Base-by-base conservation (phyloP, 2,888 invertebrate genomes). In the Lysandra bellargus region DNA sequence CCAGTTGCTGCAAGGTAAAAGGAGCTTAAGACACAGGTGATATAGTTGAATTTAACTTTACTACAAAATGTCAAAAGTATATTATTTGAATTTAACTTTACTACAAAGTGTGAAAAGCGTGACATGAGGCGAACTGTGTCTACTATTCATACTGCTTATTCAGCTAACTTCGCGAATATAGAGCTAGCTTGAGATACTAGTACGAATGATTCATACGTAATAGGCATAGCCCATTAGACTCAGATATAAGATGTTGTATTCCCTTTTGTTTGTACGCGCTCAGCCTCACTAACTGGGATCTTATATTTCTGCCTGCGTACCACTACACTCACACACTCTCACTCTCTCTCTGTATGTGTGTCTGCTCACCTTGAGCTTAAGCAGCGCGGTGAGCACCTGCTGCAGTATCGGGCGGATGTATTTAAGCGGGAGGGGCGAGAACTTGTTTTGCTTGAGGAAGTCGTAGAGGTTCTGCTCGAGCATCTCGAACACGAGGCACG, bases 381-480 rank as follows among this genome's bases (percentile, higher is more conserved):
- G 96, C 94, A 98, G 97, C 82, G 97, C 97, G 5, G 97, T 97
- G 84, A 97, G 94, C 85, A 99, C 99, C 96, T 99, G 99, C 95
- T 99, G 99, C 87, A 99, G 96, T 87, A 99, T 99, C 80, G 99
- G 99, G 90, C 99, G 96, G 93, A 99, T 99, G 92, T 98, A 99
- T 92, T 99, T 99, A 84, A 99, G 96, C 80, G 99, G 99, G 88
- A 99, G 95, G 83, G 99, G 99, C 89, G 98, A 98, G 95, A 99
- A 99, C 95, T 99, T 99, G 95, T 99, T 99, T 95, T 99, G 99
- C 92, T 99, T 99, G 85, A 99, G 96, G 94, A 99, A 99, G 95
- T 99, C 99, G 94, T 99, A 99, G 84, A 99, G 96, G 95, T 99
- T 99, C 95, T 99, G 99, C 90, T 99, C 99, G 87, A 99, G 96